phyloP scores from a whole-genome alignment of 2,797 vertebrate genomes.

The Tapera naevia region DNA sequence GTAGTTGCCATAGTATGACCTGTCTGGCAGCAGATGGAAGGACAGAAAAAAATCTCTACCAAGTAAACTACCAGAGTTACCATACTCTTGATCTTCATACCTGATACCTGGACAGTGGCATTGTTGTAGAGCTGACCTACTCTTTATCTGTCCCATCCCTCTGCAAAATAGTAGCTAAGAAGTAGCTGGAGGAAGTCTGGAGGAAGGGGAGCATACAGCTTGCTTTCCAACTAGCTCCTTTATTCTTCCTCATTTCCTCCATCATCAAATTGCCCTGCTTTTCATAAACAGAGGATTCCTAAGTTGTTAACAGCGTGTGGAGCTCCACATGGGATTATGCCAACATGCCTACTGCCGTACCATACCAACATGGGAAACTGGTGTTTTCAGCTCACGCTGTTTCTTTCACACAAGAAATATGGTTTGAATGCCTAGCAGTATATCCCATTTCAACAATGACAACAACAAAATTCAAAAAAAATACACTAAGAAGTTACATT shows the following conservation, averaged over 20 bases:
- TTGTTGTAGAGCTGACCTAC: neutral
- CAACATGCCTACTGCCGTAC: neutral
- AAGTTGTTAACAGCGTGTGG: neutral
- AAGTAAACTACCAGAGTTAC: neutral
- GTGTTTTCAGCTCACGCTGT: constrained; percentile 15
- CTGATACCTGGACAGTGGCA: too few relatives aligned
- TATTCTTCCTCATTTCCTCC: neutral
- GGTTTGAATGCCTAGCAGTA: constrained; percentile 6
- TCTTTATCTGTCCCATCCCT: neutral
- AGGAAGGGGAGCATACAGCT: neutral
- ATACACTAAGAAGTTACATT: neutral
- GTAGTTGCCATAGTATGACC: neutral
- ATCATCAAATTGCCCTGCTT: neutral
- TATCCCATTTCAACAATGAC: constrained; percentile 1
- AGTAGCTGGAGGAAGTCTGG: neutral
- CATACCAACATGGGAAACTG: neutral
- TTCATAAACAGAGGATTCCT: neutral
- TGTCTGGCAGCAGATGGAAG: neutral
- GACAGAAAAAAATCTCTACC: neutral
- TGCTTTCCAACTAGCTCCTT: neutral
- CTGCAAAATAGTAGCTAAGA: neutral
- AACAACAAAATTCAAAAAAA: neutral
- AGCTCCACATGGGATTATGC: neutral
- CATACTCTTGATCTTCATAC: neutral
- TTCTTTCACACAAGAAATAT: constrained; percentile 31